Evolutionary conservation across 2,113 vertebrate genomes (phyloP), one percentile per base, ranked within the genome.

Genomic region (Nothobranchius kuhntae): DNA sequence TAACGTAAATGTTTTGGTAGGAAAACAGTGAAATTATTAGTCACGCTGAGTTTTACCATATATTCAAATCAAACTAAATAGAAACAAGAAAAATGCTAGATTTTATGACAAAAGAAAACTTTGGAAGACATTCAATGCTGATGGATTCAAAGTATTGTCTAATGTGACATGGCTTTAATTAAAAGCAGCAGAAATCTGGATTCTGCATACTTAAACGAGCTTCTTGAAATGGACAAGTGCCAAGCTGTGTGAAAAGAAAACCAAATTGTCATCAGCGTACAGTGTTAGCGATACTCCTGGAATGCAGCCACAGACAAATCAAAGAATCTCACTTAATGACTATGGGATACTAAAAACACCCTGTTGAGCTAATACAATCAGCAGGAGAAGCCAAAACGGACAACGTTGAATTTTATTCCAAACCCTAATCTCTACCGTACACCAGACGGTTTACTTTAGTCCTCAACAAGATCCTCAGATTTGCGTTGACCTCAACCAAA

Each of bases 281-380:
- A 1, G 15, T 59, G 72, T 65, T 86, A 89, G 87, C 83, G 75
- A 73, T 70, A 61, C 68, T 66, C 62, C 67, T 73, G 61, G 70
- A 82, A 89, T 87, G 80, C 82, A 70, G 71, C 57, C 53, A 87
- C 75, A 80, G 57, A 77, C 63, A 82, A 85, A 87, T 80, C 82
- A 80, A 71, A 83, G 73, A 65, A 82, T 79, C 51, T 67, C 62
- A 55, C 78, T 47, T 59, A 83, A 75, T 84, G 78, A 89, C 86
- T 84, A 86, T 55, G 24, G 65, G 82, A 79, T 80, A 74, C 73
- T 21, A 61, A 59, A 86, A 84, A 81, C 78, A 86, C 36, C 78
- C 81, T 79, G 82, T 76, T 65, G 66, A 17, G 55, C 67, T 65
- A 73, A 74, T 24, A 82, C 54, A 83, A 65, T 56, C 58, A 71